Conservation (phyloP, 2,113 vertebrate species). For the Macroglossus sobrinus region DNA sequence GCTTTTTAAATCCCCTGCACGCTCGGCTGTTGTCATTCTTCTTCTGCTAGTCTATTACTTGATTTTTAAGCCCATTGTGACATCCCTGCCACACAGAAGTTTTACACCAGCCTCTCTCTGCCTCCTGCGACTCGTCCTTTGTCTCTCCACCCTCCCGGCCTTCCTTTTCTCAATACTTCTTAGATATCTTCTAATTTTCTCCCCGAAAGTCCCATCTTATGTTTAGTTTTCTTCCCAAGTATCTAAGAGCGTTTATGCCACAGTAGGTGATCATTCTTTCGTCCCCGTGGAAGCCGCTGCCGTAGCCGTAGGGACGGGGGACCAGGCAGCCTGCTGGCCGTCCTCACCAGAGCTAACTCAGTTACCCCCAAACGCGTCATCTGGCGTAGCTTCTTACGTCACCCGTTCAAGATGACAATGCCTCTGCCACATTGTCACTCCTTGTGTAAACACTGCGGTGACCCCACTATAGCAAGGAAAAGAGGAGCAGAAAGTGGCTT, state of each 20-base stretch:
- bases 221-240: not conserved
- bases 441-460: not conserved
- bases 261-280: not conserved
- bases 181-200: not conserved
- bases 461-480: not conserved
- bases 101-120: not conserved
- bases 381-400: not conserved
- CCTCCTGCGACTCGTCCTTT: not conserved
- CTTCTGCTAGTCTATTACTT: not conserved
- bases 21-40: not conserved
- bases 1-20: not conserved
- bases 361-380: not conserved
- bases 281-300: not conserved
- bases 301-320: not conserved
- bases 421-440: not conserved
- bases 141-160: too few species aligned
- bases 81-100: not conserved
- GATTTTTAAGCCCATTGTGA: not conserved
- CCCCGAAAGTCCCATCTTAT: not conserved
- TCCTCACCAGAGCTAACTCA: not conserved
- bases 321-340: not conserved
- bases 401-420: not conserved
- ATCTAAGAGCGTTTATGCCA: not conserved
- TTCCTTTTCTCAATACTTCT: not conserved
- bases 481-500: not conserved